Conservation (phyloP, 2,888 invertebrate species). For the Eutolmus rufibarbis region DNA sequence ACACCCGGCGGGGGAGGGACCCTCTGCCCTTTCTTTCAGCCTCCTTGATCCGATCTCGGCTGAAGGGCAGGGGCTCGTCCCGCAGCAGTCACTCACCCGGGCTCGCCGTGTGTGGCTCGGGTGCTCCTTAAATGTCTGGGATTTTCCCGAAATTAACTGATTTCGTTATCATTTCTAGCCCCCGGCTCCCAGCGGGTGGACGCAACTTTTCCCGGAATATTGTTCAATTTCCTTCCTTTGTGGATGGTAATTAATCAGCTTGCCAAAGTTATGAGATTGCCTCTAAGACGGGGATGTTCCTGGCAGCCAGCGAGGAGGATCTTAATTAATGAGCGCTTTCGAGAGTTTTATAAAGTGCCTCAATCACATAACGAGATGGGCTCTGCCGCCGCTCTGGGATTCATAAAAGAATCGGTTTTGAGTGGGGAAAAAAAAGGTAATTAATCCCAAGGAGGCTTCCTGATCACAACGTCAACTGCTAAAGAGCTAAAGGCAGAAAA, state of each 20-base stretch:
- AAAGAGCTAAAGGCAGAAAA: neutral
- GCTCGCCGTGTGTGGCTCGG: neutral
- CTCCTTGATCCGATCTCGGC: neutral
- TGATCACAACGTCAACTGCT: neutral
- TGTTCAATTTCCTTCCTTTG: conserved; percentile 22
- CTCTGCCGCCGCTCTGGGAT: neutral
- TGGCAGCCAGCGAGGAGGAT: neutral
- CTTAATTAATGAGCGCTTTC: conserved; percentile 17
- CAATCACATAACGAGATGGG: neutral
- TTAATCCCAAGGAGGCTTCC: neutral
- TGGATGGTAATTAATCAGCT: conserved; percentile 33
- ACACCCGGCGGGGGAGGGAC: neutral
- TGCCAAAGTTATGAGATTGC: conserved; percentile 16
- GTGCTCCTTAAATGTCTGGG: neutral
- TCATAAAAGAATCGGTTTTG: neutral
- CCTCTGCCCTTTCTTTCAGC: neutral
- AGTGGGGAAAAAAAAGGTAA: neutral
- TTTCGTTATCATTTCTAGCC: neutral
- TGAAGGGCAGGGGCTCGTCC: neutral
- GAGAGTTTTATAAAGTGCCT: conserved; percentile 1
- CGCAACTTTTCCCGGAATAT: neutral
- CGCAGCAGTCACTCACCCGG: neutral
- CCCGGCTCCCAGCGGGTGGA: neutral
- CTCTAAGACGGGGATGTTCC: neutral
- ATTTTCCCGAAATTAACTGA: conserved; percentile 25